These are phyloP conservation scores for Chrysocyon brachyurus DNA, from an alignment of 2,797 vertebrate genomes.

Conservation along the genomic window DNA sequence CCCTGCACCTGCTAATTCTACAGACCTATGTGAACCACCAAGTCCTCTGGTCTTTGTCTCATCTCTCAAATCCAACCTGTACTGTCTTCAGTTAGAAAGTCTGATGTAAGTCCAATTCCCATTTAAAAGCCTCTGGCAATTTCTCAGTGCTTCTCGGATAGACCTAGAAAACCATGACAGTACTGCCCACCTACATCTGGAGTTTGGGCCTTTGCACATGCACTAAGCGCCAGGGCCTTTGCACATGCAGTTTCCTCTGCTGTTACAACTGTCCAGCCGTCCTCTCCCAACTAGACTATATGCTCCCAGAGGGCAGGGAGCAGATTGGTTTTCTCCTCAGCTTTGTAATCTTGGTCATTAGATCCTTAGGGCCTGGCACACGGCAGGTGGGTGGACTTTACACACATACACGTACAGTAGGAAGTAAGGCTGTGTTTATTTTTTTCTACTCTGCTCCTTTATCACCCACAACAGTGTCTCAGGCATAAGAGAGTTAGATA, in stretches of 20 bases:
- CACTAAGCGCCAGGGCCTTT: not conserved
- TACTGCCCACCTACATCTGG: not conserved
- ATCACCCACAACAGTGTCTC: too few species aligned
- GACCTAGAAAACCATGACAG: fast-evolving
- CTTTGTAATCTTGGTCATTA: not conserved
- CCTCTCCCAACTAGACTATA: not conserved
- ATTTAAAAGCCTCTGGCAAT: not conserved
- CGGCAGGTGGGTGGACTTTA: fast-evolving
- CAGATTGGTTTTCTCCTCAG: not conserved
- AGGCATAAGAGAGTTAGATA: fast-evolving
- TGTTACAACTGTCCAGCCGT: too few species aligned
- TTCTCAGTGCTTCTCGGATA: not conserved
- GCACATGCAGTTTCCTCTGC: not conserved
- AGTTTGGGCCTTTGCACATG: not conserved
- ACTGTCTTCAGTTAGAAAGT: not conserved
- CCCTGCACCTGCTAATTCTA: too few species aligned
- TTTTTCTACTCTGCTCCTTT: not conserved
- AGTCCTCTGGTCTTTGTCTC: not conserved
- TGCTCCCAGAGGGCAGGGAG: not conserved
- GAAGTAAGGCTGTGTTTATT: fast-evolving
- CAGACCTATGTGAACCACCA: fast-evolving
- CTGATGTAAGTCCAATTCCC: too few species aligned
- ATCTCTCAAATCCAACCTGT: not conserved
- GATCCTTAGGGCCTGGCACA: not conserved
- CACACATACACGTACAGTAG: not conserved